Base-by-base conservation (phyloP, 2,797 vertebrate species). In the Hippopotamyrus pictus region DNA sequence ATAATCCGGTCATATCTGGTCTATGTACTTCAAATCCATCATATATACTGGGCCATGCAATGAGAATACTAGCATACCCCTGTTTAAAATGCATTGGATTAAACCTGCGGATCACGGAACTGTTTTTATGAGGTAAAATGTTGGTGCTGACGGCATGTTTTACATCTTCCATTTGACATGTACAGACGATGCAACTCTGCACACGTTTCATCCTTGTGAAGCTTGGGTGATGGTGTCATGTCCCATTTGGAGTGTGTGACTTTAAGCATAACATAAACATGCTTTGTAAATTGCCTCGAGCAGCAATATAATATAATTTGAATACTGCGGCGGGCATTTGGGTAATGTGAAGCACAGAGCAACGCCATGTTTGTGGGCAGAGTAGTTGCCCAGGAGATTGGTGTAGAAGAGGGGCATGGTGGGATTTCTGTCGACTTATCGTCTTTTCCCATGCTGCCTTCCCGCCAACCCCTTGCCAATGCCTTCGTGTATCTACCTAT, bases 241-340 rank as follows among this genome's bases (percentile, higher is more conserved):
- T 98, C 96, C 95, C 95, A 96, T 97, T 95, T 95, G 95, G 97
- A 97, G 97, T 96, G 96, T 97, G 97, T 98, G 97, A 97, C 96
- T 98, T 98, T 97, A 97, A 96, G 97, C 96, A 96, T 96, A 97
- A 97, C 95, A 91, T 95, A 94, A 95, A 95, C 93, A 94, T 93
- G 97, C 97, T 97, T 97, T 97, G 97, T 98, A 97, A 98, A 97
- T 98, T 95, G 97, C 96, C 95, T 98, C 97, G 97, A 97, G 96
- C 99, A 98, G 97, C 97, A 97, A 97, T 98, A 97, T 98, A 97
- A 95, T 96, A 96, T 95, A 96, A 97, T 93, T 96, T 96, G 97
- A 96, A 95, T 96, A 96, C 96, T 96, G 96, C 96, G 96, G 97
- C 95, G 91, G 95, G 96, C 95, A 97, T 97, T 97, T 97, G 96